A percentile compares a stretch with the other conserved stretches of the same genome.
phyloP scores from a whole-genome alignment of 2,113 vertebrate species.

The Nothoprocta perdicaria region DNA sequence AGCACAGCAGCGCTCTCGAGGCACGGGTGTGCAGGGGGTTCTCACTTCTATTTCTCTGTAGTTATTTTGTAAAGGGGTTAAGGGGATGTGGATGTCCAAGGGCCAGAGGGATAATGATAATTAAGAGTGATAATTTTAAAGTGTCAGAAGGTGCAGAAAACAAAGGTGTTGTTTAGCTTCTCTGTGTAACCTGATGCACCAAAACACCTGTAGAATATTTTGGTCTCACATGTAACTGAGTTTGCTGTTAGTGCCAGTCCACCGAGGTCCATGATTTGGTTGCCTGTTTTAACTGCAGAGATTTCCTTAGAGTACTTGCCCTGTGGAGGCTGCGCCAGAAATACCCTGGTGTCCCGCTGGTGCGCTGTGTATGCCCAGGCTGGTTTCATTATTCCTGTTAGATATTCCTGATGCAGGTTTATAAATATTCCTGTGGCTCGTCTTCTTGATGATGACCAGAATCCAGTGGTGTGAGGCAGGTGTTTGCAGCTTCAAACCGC shows the following conservation, averaged over 20 bases:
- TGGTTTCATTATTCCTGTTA: background rate
- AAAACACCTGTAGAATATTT: background rate
- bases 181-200: background rate
- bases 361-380: fast-evolving
- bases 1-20: background rate
- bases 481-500: background rate
- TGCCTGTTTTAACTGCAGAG: background rate
- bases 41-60: too few species aligned
- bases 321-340: background rate
- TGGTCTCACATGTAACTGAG: background rate
- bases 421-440: background rate
- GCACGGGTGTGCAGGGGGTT: background rate
- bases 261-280: background rate
- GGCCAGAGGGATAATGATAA: background rate
- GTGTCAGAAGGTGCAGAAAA: background rate
- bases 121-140: background rate
- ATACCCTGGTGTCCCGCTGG: fast-evolving
- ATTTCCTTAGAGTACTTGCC: background rate
- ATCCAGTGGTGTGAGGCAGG: background rate
- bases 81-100: background rate
- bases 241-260: background rate
- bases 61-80: background rate
- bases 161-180: background rate
- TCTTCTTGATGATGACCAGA: background rate
- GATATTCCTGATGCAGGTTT: background rate